Conservation (phyloP, 1,140 invertebrate species). For the Diprion similis region DNA sequence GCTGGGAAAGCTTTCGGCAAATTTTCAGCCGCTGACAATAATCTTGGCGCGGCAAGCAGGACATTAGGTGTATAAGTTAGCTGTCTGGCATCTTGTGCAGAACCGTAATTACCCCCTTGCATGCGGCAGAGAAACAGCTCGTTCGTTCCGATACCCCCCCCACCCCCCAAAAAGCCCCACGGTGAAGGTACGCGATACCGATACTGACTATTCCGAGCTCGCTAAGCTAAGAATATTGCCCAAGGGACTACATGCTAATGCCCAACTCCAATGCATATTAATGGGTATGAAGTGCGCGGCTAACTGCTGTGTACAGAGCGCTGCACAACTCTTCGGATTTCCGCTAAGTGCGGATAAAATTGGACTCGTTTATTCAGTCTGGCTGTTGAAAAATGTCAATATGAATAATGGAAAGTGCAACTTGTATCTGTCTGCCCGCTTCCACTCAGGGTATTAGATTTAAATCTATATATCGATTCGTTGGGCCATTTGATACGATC, state of each 20-base stretch:
- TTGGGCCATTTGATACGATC: too few species aligned
- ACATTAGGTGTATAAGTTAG: slow-evolving; percentile 49
- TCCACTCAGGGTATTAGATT: too few species aligned
- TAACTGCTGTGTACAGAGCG: slow-evolving; percentile 24
- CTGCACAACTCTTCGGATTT: too few species aligned
- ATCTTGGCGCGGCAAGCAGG: slow-evolving; percentile 46
- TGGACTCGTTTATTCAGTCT: too few species aligned
- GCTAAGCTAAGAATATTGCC: slow-evolving; percentile 39
- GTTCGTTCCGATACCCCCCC: neutral
- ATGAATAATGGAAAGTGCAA: too few species aligned
- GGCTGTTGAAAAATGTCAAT: too few species aligned
- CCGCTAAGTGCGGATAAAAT: too few species aligned
- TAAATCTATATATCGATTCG: too few species aligned
- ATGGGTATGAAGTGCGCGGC: slow-evolving; percentile 21
- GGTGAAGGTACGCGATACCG: too few species aligned
- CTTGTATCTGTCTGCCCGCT: too few species aligned
- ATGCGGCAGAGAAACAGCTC: neutral
- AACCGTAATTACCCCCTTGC: neutral
- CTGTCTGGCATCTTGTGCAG: slow-evolving; percentile 32
- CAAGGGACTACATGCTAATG: slow-evolving; percentile 34
- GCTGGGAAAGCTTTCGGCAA: slow-evolving; percentile 29
- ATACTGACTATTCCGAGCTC: neutral
- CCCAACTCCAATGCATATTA: slow-evolving; percentile 34
- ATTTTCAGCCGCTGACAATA: slow-evolving; percentile 42
- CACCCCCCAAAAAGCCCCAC: neutral